These are phyloP conservation scores for Amphiduros pacificus DNA, from an alignment of 2,888 invertebrate genomes.

Conservation along the genomic window DNA sequence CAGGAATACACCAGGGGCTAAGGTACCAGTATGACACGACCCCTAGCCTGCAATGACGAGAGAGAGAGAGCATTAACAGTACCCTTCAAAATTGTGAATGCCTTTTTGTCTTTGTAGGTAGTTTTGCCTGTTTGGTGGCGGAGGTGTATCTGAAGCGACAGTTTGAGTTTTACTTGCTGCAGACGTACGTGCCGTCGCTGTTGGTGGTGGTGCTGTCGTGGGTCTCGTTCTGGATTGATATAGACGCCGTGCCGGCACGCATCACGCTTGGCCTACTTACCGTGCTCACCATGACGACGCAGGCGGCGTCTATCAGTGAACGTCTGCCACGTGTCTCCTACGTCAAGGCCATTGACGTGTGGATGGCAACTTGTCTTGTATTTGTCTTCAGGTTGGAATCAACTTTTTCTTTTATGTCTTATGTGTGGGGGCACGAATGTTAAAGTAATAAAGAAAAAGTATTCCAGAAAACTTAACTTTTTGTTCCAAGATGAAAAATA, in stretches of 20 bases:
- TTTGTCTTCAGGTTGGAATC: slow-evolving; percentile 36
- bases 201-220: slow-evolving; percentile 36
- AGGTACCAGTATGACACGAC: no score
- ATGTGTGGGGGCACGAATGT: no score
- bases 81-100: neutral
- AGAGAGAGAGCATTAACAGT: no score
- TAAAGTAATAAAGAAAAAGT: no score
- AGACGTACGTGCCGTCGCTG: slow-evolving; percentile 32
- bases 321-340: slow-evolving; percentile 22
- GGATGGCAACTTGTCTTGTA: slow-evolving; percentile 34
- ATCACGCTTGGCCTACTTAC: slow-evolving; percentile 35
- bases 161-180: slow-evolving; percentile 32
- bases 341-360: slow-evolving; percentile 31
- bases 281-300: slow-evolving; percentile 32
- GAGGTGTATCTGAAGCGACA: slow-evolving; percentile 31
- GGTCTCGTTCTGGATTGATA: slow-evolving; percentile 39
- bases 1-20: no score
- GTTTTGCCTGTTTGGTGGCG: slow-evolving; percentile 31
- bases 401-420: no score
- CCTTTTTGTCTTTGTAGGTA: no score
- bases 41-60: no score
- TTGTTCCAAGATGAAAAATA: no score
- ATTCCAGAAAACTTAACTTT: no score
- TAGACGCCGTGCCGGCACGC: slow-evolving; percentile 36
- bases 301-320: slow-evolving; percentile 19